These are phyloP conservation scores for Porites cylindrica DNA, from an alignment of 92 coral and sea anemone genomes.

Conservation along the genomic window DNA sequence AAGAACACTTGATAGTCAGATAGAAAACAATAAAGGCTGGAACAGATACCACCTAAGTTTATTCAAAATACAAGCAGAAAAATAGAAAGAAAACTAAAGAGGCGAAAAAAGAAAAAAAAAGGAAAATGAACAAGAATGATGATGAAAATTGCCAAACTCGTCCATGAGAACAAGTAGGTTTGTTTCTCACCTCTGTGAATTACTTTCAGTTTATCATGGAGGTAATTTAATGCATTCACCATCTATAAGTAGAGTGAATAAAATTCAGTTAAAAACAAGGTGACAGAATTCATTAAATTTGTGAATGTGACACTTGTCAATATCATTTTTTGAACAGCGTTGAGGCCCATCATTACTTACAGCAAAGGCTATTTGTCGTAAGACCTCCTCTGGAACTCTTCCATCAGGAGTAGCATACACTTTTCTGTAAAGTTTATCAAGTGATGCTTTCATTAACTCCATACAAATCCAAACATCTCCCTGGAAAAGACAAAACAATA, in stretches of 20 bases:
- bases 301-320: too few relatives aligned
- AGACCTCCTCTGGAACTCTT: slow-evolving; percentile 91
- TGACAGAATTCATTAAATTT: too few relatives aligned
- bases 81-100: too few relatives aligned
- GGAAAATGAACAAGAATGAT: too few relatives aligned
- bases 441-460: slow-evolving; percentile 96
- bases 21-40: too few relatives aligned
- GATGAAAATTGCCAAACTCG: too few relatives aligned
- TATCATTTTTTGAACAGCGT: too few relatives aligned
- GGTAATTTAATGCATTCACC: slow-evolving; percentile 93
- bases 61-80: too few relatives aligned
- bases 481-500: slow-evolving; percentile 33
- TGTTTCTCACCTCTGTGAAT: slow-evolving; percentile 92
- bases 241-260: slow-evolving; percentile 60
- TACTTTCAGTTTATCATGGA: slow-evolving; percentile 82
- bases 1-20: too few relatives aligned
- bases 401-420: slow-evolving; percentile 83
- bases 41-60: too few relatives aligned
- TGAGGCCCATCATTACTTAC: slow-evolving; percentile 68
- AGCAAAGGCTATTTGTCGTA: slow-evolving; percentile 90
- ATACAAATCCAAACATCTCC: slow-evolving; percentile 99
- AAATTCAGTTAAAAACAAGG: neutral
- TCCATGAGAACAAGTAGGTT: neutral
- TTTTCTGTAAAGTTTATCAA: slow-evolving; percentile 85
- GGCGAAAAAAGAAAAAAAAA: too few relatives aligned